These are phyloP conservation scores for Homarus gammarus DNA, from an alignment of 2,888 invertebrate genomes.

Conservation along the genomic window DNA sequence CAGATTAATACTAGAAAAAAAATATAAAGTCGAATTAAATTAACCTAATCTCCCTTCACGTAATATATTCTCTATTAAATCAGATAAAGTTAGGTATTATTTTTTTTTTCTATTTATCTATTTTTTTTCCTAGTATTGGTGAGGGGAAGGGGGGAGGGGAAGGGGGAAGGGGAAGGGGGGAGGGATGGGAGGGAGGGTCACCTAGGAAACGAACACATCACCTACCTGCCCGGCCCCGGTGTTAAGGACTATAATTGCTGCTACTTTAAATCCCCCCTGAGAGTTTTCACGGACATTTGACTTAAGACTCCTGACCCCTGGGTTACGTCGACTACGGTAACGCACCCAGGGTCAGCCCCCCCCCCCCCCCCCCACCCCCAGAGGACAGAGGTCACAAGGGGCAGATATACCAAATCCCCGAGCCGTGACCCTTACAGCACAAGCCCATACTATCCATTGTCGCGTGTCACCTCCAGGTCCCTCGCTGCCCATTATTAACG, in stretches of 20 bases:
- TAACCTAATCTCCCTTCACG: too few relatives aligned
- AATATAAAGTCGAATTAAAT: too few relatives aligned
- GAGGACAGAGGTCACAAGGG: constrained; percentile 6
- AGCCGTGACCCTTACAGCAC: not conserved
- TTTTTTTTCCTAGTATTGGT: too few relatives aligned
- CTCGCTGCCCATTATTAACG: not conserved
- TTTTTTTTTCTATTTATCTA: too few relatives aligned
- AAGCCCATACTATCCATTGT: not conserved
- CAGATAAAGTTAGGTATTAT: too few relatives aligned
- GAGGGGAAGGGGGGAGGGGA: too few relatives aligned
- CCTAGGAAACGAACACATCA: not conserved
- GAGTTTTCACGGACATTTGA: constrained; percentile 12
- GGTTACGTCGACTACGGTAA: constrained; percentile 19
- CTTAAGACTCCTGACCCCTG: not conserved
- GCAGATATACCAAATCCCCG: not conserved
- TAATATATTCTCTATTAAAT: too few relatives aligned
- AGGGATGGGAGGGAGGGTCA: too few relatives aligned
- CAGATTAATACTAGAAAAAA: too few relatives aligned
- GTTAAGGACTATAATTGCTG: not conserved
- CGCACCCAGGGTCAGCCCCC: constrained; percentile 28
- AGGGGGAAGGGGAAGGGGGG: too few relatives aligned
- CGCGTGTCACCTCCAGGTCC: not conserved
- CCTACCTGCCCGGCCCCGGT: not conserved
- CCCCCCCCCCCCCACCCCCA: too few relatives aligned
- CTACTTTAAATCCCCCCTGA: not conserved